Evolutionary conservation across 2,888 invertebrate genomes (phyloP).

Genomic region (Zaprionus obscuricornis): DNA sequence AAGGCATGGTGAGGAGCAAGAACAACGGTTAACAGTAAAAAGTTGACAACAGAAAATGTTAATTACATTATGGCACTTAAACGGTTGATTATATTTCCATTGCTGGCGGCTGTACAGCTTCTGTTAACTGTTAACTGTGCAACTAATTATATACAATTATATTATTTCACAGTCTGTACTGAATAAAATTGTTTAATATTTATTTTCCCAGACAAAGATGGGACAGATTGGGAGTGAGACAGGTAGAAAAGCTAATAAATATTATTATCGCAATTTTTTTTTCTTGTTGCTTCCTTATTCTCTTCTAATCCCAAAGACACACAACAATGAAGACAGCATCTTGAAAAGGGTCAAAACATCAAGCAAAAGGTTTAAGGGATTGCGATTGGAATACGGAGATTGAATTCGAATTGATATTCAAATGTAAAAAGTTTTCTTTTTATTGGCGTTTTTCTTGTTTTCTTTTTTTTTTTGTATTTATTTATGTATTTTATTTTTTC

Average conservation of each 20-base stretch:
- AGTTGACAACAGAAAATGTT: constrained; percentile 67
- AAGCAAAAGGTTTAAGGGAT: constrained; percentile 62
- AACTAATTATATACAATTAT: too few species aligned
- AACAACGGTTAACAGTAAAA: constrained; percentile 65
- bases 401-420: too few species aligned
- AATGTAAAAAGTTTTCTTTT: neutral
- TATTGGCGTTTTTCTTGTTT: neutral
- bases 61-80: constrained; percentile 67
- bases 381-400: constrained; percentile 43
- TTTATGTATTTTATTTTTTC: too few species aligned
- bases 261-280: constrained; percentile 66
- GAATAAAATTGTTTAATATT: too few species aligned
- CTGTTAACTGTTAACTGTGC: too few species aligned
- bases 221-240: neutral
- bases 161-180: too few species aligned
- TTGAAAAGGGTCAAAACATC: constrained; percentile 79
- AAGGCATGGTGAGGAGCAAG: constrained; percentile 27
- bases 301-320: constrained; percentile 56
- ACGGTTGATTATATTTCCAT: constrained; percentile 46
- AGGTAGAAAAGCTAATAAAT: constrained; percentile 60
- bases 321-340: constrained; percentile 78
- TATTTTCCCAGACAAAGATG: neutral
- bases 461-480: neutral
- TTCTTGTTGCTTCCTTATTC: constrained; percentile 59
- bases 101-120: neutral